Evolutionary conservation across 1,140 invertebrate species (phyloP).

Genomic region (Drepana arcuata): DNA sequence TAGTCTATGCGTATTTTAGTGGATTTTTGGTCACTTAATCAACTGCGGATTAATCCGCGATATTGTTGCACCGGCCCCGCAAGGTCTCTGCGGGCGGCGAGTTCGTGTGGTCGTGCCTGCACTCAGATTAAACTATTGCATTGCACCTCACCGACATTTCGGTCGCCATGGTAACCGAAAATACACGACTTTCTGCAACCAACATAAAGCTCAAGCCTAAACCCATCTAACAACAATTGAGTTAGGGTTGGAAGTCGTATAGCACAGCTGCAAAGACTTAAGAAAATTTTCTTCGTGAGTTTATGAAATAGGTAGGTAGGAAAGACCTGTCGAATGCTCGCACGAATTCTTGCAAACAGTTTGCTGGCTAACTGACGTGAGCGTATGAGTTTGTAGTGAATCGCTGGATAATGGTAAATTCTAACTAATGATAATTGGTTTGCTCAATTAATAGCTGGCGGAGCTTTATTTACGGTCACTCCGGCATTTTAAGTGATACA

Average conservation of each 20-base stretch:
- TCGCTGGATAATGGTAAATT: too few species aligned
- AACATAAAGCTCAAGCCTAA: slow-evolving; percentile 8
- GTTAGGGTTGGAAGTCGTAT: too few species aligned
- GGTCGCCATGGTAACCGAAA: slow-evolving; percentile 22
- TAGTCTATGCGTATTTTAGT: too few species aligned
- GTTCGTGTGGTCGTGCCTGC: slow-evolving; percentile 57
- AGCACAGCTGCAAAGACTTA: not conserved
- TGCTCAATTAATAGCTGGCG: too few species aligned
- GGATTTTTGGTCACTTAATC: too few species aligned
- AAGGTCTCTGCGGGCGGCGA: slow-evolving; percentile 37
- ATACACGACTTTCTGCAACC: slow-evolving; percentile 16
- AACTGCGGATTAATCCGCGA: too few species aligned
- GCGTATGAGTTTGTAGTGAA: too few species aligned
- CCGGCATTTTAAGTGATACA: too few species aligned
- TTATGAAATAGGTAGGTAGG: slow-evolving; percentile 25
- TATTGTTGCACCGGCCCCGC: slow-evolving; percentile 11
- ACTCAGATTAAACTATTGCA: slow-evolving; percentile 49
- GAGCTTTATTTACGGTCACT: too few species aligned
- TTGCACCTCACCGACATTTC: slow-evolving; percentile 25
- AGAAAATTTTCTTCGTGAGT: slow-evolving; percentile 17
- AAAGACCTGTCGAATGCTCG: slow-evolving; percentile 24
- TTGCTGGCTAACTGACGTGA: too few species aligned
- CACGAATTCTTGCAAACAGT: slow-evolving; percentile 27
- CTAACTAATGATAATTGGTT: too few species aligned
- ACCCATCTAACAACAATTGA: too few species aligned